Percentiles rank a stretch among this genome's conserved stretches.
phyloP scores from a whole-genome alignment of 2,113 vertebrate genomes.

The Bubo bubo region DNA sequence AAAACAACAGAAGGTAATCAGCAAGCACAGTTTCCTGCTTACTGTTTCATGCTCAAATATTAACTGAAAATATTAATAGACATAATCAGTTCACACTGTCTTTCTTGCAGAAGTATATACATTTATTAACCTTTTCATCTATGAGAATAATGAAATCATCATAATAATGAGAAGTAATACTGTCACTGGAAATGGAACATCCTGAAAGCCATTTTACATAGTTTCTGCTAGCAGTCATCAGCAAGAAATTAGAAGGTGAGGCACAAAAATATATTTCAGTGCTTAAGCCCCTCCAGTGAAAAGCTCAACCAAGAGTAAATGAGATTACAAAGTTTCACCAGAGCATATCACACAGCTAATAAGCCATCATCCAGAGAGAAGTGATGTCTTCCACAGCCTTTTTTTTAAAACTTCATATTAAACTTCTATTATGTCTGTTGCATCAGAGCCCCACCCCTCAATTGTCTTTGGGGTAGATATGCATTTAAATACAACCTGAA shows the following conservation, averaged over 20 bases:
- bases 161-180: not conserved
- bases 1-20: constrained; percentile 48
- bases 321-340: not conserved
- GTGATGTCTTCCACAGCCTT: not conserved
- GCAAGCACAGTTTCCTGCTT: constrained; percentile 37
- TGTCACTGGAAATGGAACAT: not conserved
- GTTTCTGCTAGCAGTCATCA: not conserved
- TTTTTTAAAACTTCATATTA: not conserved
- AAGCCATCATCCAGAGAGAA: not conserved
- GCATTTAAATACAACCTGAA: not conserved
- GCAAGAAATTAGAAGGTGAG: not conserved
- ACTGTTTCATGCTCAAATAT: constrained; percentile 62
- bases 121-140: constrained; percentile 58
- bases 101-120: not conserved
- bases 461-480: not conserved
- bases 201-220: constrained; percentile 8
- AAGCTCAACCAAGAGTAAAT: not conserved
- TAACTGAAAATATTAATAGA: constrained; percentile 68
- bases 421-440: not conserved
- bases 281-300: not conserved
- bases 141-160: not conserved
- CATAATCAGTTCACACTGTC: constrained; percentile 38
- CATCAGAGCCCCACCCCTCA: not conserved
- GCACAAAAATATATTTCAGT: not conserved
- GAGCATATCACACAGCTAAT: not conserved